phyloP scores from a whole-genome alignment of 2,113 vertebrate genomes.

The Elgaria multicarinata region DNA sequence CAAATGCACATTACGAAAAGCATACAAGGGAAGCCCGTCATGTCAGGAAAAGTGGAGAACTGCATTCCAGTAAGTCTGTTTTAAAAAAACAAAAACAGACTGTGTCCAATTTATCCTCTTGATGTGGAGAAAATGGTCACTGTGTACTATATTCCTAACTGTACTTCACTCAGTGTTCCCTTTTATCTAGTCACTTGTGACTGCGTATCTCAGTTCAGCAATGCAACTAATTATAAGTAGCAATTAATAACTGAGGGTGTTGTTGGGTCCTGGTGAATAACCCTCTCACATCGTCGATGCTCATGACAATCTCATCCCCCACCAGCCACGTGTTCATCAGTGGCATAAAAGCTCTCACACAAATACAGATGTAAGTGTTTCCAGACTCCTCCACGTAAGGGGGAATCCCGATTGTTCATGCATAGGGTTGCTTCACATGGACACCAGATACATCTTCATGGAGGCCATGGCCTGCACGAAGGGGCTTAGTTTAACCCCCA shows the following conservation, averaged over 20 bases:
- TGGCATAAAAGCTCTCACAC: background rate
- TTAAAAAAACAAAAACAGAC: background rate
- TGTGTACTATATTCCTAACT: background rate
- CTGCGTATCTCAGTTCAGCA: background rate
- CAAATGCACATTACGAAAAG: constrained; percentile 35
- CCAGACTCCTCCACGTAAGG: background rate
- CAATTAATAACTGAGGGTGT: background rate
- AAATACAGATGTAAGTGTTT: background rate
- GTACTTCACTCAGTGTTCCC: background rate
- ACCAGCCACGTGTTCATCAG: background rate
- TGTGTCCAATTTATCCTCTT: background rate
- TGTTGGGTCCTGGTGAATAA: background rate
- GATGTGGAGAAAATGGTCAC: background rate
- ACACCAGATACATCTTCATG: background rate
- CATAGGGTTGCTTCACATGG: background rate
- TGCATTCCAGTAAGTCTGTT: background rate
- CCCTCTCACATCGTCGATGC: background rate
- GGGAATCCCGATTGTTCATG: background rate
- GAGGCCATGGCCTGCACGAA: background rate
- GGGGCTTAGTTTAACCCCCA: background rate
- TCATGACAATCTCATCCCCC: background rate
- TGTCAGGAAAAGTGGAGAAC: constrained; percentile 35
- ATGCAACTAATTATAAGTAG: background rate
- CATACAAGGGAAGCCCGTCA: constrained; percentile 23
- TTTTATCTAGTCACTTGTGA: background rate